Base-by-base conservation (phyloP, 2,888 invertebrate genomes). In the Halocaridina rubra region DNA sequence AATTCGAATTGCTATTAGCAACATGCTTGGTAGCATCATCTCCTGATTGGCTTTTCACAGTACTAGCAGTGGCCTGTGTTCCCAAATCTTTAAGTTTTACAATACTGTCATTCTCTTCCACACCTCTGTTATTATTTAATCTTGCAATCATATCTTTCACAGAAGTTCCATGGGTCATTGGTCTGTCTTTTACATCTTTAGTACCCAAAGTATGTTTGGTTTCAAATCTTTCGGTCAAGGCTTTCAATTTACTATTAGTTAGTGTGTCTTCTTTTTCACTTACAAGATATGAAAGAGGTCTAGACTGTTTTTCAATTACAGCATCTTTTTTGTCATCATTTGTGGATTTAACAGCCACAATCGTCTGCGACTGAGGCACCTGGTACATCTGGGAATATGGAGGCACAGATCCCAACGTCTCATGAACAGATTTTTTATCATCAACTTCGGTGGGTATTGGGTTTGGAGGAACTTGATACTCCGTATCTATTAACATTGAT, bases 121-220 rank as follows among this genome's bases (percentile, higher is more conserved):
- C n/a, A 16, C 27, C 13, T 61, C 64, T 81, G n/a, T 75, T 81
- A 46, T 85, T 64, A 57, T 85, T 85, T 10, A 85, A 2, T 69
- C 69, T 39, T 30, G 85, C 80, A 75, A 85, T 85, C 76, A 85
- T 76, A 30, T 85, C 85, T 22, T 85, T 85, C 24, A 85, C 85
- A 10, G 85, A 85, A 64, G 67, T 75, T 27, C 81, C 81, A 13
- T 81, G 81, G 61, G 46, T 32, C 32, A 30, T 19, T 27, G n/a
- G 13, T 7, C 46, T 22, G 24, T 33, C 24, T 74, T 22, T 74
- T 10, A 24, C 1, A 10, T 64, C 78, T 39, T 19, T 39, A 29
- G 27, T 39, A 24, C n/a, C 19, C 8, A 19, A 27, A 27, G 8
- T 39, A 13, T 80, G 24, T n/a, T 29, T 57, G 7, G 16, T 80